phyloP scores from a whole-genome alignment of 2,888 invertebrate species.

The Diogma glabrata region DNA sequence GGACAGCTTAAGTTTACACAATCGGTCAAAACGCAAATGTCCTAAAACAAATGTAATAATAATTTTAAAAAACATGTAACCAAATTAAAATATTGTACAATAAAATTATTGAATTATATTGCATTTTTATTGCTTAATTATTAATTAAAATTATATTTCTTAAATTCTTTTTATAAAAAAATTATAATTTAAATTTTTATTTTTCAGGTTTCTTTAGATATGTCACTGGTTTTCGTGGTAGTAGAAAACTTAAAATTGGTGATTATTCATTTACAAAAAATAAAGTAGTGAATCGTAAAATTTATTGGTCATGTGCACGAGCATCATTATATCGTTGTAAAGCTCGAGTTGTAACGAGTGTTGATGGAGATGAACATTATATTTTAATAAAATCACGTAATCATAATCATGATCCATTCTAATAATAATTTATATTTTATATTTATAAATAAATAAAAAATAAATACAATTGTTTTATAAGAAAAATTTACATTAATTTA shows the following conservation, averaged over 20 bases:
- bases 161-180: not conserved
- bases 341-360: constrained; percentile 35
- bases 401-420: constrained; percentile 37
- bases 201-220: constrained; percentile 28
- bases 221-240: constrained; percentile 36
- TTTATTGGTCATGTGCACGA: constrained; percentile 37
- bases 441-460: not conserved
- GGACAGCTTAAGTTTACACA: too few relatives aligned
- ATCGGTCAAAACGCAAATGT: too few relatives aligned
- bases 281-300: constrained; percentile 32
- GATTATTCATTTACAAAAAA: constrained; percentile 36
- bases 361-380: constrained; percentile 30
- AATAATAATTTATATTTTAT: constrained; percentile 18
- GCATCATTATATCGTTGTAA: constrained; percentile 37
- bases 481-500: not conserved
- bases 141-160: not conserved
- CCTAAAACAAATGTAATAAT: too few relatives aligned
- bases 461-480: not conserved
- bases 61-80: constrained; percentile 7
- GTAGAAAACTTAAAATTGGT: constrained; percentile 36
- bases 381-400: constrained; percentile 34
- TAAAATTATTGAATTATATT: not conserved
- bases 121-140: not conserved
- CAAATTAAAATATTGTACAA: not conserved
- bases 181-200: constrained; percentile 10